Base-by-base conservation (phyloP, 1,140 invertebrate genomes). In the Mamestra configurata region DNA sequence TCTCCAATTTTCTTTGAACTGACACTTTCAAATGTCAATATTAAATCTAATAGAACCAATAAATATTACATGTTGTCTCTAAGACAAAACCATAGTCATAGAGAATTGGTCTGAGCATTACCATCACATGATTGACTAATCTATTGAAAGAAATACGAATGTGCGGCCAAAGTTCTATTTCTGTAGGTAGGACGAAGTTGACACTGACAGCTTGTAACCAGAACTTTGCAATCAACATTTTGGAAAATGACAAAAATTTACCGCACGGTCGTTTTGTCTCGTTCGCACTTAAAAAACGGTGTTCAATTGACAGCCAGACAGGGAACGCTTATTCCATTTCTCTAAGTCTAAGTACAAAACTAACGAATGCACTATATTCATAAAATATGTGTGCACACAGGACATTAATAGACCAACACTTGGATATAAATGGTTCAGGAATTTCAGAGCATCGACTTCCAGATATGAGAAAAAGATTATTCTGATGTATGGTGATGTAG, bases 401-500 rank as follows among this genome's bases (percentile, higher is more conserved):
- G 49, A 57, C 71, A 73, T 55, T 73, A 57, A 73, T 73, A 73
- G 71, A 76, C 73, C 31, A n/a, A 46, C 64, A 68, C 64, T 68
- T 68, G 64, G 55, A 24, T 76, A 61, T 76, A 76, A 76, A 64
- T 37, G 55, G 73, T 76, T 64, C 40, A 76, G 73, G 73, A 76
- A 76, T 76, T 76, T 76, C 73, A 76, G 55, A 46, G 73, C 73
- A 61, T 76, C 55, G 73, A 27, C 40, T 49, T 76, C 49, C 24
- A 76, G 73, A 76, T 76, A 64, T 31, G 15, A 76, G 35, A 76
- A 64, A 59, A 76, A 76, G 73, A 76, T 76, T 76, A 76, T 13
- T 49, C 64, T 76, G 73, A 76, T 76, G 24, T 76, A 76, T 61
- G 40, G 31, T 51, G 22, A 55, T 61, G 27, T 61, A 49, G 15